Base-by-base conservation (phyloP, 2,113 vertebrate species). In the Mesitornis unicolor region DNA sequence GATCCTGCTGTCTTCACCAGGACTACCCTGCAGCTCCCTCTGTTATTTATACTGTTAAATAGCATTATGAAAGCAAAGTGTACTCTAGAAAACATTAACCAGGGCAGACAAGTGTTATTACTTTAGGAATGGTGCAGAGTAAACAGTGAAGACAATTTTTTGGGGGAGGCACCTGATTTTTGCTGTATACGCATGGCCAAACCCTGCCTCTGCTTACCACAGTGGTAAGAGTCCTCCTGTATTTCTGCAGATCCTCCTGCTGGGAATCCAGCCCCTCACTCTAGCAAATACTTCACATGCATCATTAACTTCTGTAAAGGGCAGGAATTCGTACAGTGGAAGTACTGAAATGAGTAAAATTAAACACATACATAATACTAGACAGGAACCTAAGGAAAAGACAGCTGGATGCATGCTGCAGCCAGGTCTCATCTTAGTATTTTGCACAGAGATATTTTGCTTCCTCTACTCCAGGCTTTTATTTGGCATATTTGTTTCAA, bases 81-180 rank as follows among this genome's bases (percentile, higher is more conserved):
- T 79, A 70, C 82, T 85, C 79, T 96, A 94, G 96, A 91, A 97
- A 97, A 95, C 74, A 97, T 97, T 97, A 97, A 97, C 97, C 43
- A 94, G 83, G 67, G 9, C 53, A 90, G 82, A 74, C 87, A 68
- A 69, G 67, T 3, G 1, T 73, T 92, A 93, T 53, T 93, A 89
- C 90, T 95, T 89, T 91, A 84, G 91, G 48, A 89, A 79, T 22
- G 38, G 76, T 60, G 63, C 74, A 89, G 90, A 90, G 92, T 87
- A 96, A 97, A 97, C 87, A 97, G 70, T 74, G 81, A 77, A 89
- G 89, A 89, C 35, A 76, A 61, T 84, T 93, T 94, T 91, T 43
- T 2, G 2, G 42, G 33, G 25, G 15, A 77, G 50, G 74, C 11
- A 64, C 18, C 29, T 71, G 69, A 53, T 79, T 97, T 95, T 95